phyloP scores from a whole-genome alignment of 2,888 invertebrate genomes.

The Gymnosoma rotundatum region DNA sequence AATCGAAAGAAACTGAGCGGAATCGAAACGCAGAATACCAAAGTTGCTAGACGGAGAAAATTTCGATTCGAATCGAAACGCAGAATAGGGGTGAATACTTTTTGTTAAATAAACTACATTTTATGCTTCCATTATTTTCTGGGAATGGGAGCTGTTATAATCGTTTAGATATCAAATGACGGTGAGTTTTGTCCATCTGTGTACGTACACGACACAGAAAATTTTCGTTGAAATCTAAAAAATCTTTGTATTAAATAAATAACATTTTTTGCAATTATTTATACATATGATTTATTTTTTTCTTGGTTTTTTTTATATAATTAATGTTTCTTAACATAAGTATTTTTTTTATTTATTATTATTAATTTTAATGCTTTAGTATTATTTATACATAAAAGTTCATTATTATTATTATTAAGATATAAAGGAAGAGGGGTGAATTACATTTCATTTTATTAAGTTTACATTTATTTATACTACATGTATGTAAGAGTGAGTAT shows the following conservation, averaged over 20 bases:
- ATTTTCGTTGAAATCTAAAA: no score
- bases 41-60: no score
- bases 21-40: no score
- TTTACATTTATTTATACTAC: constrained; percentile 50
- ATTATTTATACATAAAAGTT: constrained; percentile 55
- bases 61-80: no score
- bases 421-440: constrained; percentile 33
- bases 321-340: constrained; percentile 68
- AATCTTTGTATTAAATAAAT: not conserved
- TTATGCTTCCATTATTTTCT: no score
- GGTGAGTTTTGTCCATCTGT: no score
- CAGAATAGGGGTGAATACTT: no score
- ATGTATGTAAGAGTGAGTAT: not conserved
- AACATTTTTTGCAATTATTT: constrained; percentile 65
- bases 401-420: constrained; percentile 12
- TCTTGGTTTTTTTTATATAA: constrained; percentile 37
- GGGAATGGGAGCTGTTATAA: no score
- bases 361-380: constrained; percentile 49
- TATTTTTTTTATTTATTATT: constrained; percentile 48
- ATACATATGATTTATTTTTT: constrained; percentile 65
- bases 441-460: constrained; percentile 7
- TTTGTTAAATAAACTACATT: no score
- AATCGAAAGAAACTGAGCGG: no score
- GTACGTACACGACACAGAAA: no score
- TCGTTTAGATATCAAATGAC: no score